Percentiles rank a stretch among this genome's conserved stretches.
These are phyloP conservation scores for Pelobates cultripes DNA, from an alignment of 2,797 vertebrate genomes.

Conservation along the genomic window DNA sequence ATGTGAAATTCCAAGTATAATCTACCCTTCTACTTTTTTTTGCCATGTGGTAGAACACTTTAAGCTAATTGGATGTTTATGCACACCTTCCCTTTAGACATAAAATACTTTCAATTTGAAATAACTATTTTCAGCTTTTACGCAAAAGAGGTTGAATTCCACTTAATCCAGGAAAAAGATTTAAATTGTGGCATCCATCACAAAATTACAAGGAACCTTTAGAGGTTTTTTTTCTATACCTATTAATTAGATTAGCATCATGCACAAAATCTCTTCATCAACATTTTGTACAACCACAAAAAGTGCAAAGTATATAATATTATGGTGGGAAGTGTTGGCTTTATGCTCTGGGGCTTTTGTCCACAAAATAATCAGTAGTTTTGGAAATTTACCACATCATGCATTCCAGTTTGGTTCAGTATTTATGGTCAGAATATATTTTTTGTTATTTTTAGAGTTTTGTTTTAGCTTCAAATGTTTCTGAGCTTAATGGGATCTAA, in stretches of 20 bases:
- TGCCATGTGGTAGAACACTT: no score
- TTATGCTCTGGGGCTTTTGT: not conserved
- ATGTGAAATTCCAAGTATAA: no score
- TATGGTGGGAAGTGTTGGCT: not conserved
- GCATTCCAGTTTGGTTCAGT: conserved; percentile 24
- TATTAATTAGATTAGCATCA: not conserved
- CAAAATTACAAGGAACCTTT: no score
- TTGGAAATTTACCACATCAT: conserved; percentile 10
- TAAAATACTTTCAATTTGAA: no score
- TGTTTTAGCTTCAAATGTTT: conserved; percentile 45
- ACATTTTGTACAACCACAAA: not conserved
- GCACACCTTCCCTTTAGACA: no score
- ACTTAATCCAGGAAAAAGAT: no score
- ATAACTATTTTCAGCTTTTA: no score
- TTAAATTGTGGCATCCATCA: no score
- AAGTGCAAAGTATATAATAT: not conserved
- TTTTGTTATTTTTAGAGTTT: conserved; percentile 51
- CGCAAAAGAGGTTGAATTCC: no score
- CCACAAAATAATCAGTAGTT: conserved; percentile 2
- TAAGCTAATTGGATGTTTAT: no score
- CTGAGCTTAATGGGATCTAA: conserved; percentile 39
- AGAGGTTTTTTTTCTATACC: no score
- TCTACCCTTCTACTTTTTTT: no score
- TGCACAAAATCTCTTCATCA: not conserved
- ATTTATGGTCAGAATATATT: conserved; percentile 53